Evolutionary conservation across 1,140 invertebrate genomes (phyloP).

Genomic region (Drosophila parvula): DNA sequence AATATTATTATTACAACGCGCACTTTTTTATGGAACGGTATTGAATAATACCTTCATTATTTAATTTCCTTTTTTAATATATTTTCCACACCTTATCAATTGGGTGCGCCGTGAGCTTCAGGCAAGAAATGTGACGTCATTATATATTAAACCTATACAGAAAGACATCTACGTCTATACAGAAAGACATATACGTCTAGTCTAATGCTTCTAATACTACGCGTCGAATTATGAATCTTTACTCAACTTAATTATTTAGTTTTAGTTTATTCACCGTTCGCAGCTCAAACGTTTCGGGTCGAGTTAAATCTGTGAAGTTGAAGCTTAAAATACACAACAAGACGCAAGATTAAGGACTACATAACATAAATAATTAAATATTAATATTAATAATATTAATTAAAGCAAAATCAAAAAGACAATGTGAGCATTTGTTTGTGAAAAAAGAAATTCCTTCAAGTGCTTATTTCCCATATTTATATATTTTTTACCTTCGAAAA

Average conservation of each 20-base stretch:
- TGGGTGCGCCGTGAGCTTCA: not conserved
- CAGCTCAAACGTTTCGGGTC: slow-evolving; percentile 1
- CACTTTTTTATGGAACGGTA: not conserved
- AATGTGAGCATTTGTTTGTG: not conserved
- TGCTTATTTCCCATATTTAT: too few relatives aligned
- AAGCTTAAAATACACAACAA: too few relatives aligned
- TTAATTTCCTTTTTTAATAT: not conserved
- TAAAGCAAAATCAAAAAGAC: not conserved
- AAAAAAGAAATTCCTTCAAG: too few relatives aligned
- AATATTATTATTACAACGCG: slow-evolving; percentile 4
- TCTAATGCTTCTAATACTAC: not conserved
- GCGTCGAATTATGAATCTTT: not conserved
- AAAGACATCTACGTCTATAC: not conserved
- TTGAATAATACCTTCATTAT: slow-evolving; percentile 1
- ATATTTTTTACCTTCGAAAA: too few relatives aligned
- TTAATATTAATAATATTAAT: not conserved
- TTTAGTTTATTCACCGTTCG: not conserved
- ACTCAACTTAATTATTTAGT: not conserved
- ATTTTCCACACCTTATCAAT: slow-evolving; percentile 1
- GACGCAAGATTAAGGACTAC: too few relatives aligned
- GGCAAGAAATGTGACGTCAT: not conserved
- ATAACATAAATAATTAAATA: too few relatives aligned
- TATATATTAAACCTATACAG: not conserved
- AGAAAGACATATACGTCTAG: not conserved
- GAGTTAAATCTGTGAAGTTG: not conserved